Evolutionary conservation across 1,140 invertebrate genomes (phyloP).

Genomic region (Drosophila obscura): DNA sequence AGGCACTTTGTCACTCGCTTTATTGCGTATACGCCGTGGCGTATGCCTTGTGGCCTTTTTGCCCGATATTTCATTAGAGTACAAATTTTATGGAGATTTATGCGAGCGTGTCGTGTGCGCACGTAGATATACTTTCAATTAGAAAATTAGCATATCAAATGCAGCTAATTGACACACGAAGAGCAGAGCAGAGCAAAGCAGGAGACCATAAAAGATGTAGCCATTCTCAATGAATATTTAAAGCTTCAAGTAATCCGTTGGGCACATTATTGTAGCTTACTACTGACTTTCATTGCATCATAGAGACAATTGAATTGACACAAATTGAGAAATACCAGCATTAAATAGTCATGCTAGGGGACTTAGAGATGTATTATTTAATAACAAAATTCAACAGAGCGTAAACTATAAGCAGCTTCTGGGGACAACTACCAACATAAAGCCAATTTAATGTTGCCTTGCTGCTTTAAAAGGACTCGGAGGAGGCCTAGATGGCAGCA

Average conservation of each 20-base stretch:
- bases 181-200: background rate
- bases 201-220: constrained; percentile 38
- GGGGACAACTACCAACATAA: constrained; percentile 1
- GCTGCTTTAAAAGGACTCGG: background rate
- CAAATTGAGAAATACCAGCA: background rate
- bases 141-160: constrained; percentile 71
- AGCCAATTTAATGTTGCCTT: background rate
- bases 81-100: constrained; percentile 59
- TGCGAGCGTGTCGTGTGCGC: constrained; percentile 17
- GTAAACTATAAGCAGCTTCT: constrained; percentile 55
- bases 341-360: constrained; percentile 20
- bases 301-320: background rate
- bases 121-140: constrained; percentile 46
- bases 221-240: constrained; percentile 41
- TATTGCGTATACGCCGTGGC: constrained; percentile 68
- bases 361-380: constrained; percentile 40
- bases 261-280: constrained; percentile 1
- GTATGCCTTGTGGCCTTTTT: constrained; percentile 1
- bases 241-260: constrained; percentile 18
- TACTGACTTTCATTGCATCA: background rate
- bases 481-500: constrained; percentile 28
- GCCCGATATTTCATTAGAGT: constrained; percentile 13
- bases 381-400: constrained; percentile 28
- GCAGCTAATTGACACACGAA: constrained; percentile 50
- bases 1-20: constrained; percentile 55